Evolutionary conservation across 2,113 vertebrate species (phyloP).

Genomic region (Hippocampus guttulatus): DNA sequence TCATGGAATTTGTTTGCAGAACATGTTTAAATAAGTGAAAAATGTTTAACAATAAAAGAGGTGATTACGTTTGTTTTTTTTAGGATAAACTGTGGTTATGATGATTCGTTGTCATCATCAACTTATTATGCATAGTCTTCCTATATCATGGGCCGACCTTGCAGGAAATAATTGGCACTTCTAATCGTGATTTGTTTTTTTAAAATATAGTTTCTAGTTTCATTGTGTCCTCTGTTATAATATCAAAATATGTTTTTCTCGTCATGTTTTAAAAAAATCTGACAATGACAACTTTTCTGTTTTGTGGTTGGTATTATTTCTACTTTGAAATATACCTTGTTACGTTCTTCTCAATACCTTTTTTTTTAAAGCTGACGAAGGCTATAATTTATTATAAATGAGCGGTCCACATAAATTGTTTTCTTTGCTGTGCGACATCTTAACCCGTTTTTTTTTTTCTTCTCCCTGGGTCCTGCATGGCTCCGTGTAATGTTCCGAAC

Average conservation of each 20-base stretch:
- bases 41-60: not conserved
- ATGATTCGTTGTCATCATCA: not conserved
- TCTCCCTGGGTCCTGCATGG: not conserved
- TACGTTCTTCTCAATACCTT: not conserved
- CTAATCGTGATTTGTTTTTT: not conserved
- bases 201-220: not conserved
- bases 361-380: not conserved
- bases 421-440: not conserved
- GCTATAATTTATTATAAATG: not conserved
- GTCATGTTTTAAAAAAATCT: too few species aligned
- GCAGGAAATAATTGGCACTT: not conserved
- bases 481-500: conserved; percentile 29
- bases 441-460: not conserved
- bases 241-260: too few species aligned
- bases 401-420: not conserved
- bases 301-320: not conserved
- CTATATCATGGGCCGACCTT: too few species aligned
- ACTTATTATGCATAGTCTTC: not conserved
- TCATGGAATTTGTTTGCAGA: too few species aligned
- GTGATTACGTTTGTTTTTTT: not conserved
- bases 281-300: not conserved
- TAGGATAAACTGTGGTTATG: not conserved
- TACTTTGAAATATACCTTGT: not conserved
- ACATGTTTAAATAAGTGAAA: not conserved
- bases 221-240: too few species aligned